Percentiles rank a stretch among this genome's conserved stretches.
These are phyloP conservation scores for Sphaeramia orbicularis DNA, from an alignment of 2,797 vertebrate species.

Conservation along the genomic window DNA sequence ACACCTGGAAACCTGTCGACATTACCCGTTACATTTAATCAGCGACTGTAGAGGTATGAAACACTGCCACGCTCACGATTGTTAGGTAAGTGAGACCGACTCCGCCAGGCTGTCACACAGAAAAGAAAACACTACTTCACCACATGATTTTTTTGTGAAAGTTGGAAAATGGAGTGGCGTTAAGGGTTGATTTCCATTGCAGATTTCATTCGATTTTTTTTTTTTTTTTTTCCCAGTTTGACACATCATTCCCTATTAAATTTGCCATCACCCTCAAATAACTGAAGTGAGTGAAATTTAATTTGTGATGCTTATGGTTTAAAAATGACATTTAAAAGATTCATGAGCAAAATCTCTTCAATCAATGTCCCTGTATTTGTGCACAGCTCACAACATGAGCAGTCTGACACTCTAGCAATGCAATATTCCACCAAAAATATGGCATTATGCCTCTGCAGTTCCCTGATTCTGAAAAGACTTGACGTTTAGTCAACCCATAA, in stretches of 20 bases:
- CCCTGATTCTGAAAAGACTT: too few relatives aligned
- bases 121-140: conserved; percentile 14
- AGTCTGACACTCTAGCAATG: neutral
- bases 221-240: too few relatives aligned
- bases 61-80: neutral
- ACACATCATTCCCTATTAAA: neutral
- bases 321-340: conserved; percentile 4
- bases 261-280: neutral
- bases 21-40: conserved; percentile 54
- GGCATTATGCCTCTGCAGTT: too few relatives aligned
- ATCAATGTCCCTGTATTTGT: too few relatives aligned
- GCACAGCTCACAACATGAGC: neutral
- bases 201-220: neutral
- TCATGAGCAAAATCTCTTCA: neutral
- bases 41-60: conserved; percentile 1
- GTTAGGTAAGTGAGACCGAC: conserved; percentile 8
- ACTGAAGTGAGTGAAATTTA: neutral
- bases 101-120: conserved; percentile 11
- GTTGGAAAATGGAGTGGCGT: too few relatives aligned
- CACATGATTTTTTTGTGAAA: neutral
- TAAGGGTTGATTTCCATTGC: neutral
- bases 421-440: too few relatives aligned
- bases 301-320: too few relatives aligned
- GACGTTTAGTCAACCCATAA: too few relatives aligned
- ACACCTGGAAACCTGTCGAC: conserved; percentile 55